Evolutionary conservation across 2,888 invertebrate genomes (phyloP).

Genomic region (Galeruca laticollis): DNA sequence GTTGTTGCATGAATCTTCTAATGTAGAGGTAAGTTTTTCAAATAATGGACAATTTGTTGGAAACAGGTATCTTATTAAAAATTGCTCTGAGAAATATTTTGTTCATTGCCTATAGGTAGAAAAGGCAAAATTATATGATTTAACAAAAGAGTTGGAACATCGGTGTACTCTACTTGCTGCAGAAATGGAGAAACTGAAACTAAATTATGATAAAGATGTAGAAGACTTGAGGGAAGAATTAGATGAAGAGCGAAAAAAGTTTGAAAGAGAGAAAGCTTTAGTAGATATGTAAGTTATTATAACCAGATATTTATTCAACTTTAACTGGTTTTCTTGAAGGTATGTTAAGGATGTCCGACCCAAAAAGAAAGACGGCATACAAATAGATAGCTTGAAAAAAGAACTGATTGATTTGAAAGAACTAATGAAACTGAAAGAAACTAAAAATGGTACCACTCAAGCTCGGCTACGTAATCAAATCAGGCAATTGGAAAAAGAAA

Average conservation of each 20-base stretch:
- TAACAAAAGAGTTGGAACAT: constrained; percentile 68
- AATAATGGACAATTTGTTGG: too few relatives aligned
- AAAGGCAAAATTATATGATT: constrained; percentile 66
- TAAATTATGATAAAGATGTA: constrained; percentile 75
- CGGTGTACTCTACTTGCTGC: constrained; percentile 69
- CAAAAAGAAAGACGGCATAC: constrained; percentile 78
- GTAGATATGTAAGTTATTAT: constrained; percentile 60
- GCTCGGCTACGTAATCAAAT: constrained; percentile 81
- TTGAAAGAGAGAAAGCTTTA: constrained; percentile 72
- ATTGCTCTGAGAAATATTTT: background rate
- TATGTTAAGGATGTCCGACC: constrained; percentile 76
- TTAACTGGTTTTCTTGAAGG: constrained; percentile 47
- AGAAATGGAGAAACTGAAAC: constrained; percentile 67
- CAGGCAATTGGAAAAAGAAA: constrained; percentile 79
- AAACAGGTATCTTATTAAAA: too few relatives aligned
- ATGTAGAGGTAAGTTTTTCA: constrained; percentile 27
- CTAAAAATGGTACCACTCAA: constrained; percentile 77
- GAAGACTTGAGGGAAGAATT: constrained; percentile 73
- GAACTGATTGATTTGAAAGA: constrained; percentile 76
- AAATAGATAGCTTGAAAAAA: constrained; percentile 74
- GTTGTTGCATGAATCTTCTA: constrained; percentile 68
- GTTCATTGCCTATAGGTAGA: constrained; percentile 65
- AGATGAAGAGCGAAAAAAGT: constrained; percentile 73
- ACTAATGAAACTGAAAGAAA: constrained; percentile 79
- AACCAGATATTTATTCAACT: background rate